phyloP scores from a whole-genome alignment of 2,113 vertebrate species.

The Lutjanus erythropterus region DNA sequence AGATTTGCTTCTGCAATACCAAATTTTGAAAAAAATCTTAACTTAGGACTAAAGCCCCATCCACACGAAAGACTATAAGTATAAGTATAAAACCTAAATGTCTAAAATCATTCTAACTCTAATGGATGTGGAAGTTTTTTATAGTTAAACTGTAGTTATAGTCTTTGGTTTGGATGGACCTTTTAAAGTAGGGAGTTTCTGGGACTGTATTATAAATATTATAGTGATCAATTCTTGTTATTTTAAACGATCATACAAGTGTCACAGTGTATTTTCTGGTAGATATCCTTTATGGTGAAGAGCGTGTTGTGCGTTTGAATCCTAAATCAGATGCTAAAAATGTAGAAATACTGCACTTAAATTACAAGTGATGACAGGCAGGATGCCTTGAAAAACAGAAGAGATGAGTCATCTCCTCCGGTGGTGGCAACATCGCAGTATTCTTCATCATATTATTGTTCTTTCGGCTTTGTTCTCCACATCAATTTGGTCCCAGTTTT shows the following conservation, averaged over 20 bases:
- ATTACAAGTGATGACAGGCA: background rate
- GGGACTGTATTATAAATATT: background rate
- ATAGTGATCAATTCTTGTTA: background rate
- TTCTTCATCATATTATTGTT: background rate
- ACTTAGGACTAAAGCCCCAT: too few relatives aligned
- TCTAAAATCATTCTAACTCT: too few relatives aligned
- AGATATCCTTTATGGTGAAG: background rate
- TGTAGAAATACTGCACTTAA: background rate
- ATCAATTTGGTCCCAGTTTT: constrained; percentile 12
- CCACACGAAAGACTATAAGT: too few relatives aligned
- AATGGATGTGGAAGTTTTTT: too few relatives aligned
- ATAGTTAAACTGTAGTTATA: too few relatives aligned
- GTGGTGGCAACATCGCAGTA: background rate
- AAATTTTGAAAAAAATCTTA: too few relatives aligned
- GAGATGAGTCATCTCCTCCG: background rate
- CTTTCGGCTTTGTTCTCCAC: constrained; percentile 22
- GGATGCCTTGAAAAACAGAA: background rate
- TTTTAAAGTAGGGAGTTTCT: too few relatives aligned
- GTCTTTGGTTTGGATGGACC: too few relatives aligned
- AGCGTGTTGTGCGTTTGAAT: background rate
- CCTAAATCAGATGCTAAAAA: background rate
- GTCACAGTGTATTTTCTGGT: background rate
- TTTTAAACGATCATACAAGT: background rate
- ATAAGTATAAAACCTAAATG: too few relatives aligned
- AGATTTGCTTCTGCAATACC: too few relatives aligned